A percentile compares a stretch with the other conserved stretches of the same genome.
Evolutionary conservation across 2,797 vertebrate species (phyloP).

Genomic region (Erpetoichthys calabaricus): DNA sequence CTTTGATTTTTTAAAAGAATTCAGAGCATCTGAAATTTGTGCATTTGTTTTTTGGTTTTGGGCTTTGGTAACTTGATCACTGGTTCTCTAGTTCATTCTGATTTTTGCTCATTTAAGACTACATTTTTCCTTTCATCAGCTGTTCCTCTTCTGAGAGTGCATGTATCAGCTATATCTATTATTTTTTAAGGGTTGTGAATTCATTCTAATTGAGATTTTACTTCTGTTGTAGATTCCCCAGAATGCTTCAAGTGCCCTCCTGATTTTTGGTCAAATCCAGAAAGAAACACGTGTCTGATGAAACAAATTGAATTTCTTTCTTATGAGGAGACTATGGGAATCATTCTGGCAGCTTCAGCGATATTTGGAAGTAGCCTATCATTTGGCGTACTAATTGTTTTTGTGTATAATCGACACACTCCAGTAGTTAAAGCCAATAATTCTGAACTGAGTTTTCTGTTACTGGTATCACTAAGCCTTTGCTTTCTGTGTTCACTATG

Average conservation of each 20-base stretch:
- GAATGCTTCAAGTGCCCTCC: background rate
- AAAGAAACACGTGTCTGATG: background rate
- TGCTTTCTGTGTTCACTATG: conserved; percentile 1
- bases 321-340: conserved; percentile 1
- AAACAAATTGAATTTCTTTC: too few relatives aligned
- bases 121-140: too few relatives aligned
- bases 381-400: background rate
- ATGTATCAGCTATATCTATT: too few relatives aligned
- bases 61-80: too few relatives aligned
- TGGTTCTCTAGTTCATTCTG: too few relatives aligned
- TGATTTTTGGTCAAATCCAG: background rate
- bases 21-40: too few relatives aligned
- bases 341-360: background rate
- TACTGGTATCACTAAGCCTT: background rate
- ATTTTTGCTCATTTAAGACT: too few relatives aligned
- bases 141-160: too few relatives aligned
- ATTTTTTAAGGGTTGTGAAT: too few relatives aligned
- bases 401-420: background rate
- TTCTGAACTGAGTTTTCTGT: conserved; percentile 1
- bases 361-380: background rate
- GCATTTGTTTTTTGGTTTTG: too few relatives aligned
- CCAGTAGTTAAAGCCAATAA: conserved; percentile 4
- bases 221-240: background rate
- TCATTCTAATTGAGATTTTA: too few relatives aligned
- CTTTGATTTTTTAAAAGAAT: too few relatives aligned